Base-by-base conservation (phyloP, 1,140 invertebrate genomes). In the Drosophila arizonae region DNA sequence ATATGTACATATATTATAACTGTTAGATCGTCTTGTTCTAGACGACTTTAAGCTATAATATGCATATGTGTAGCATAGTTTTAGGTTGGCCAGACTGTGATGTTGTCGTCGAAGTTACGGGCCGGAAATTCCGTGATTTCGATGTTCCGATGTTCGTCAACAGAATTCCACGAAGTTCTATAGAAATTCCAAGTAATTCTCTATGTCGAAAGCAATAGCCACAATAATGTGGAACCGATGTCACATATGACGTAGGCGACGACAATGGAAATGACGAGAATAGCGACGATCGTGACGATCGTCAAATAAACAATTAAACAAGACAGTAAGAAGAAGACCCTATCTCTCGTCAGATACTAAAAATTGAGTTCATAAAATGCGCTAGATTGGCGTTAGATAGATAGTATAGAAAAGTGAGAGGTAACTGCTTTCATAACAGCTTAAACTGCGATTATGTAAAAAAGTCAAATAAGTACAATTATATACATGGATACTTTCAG, bases 91-190 rank as follows among this genome's bases (percentile, higher is more conserved):
- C 33, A 9, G 1, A 33, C 33, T 33, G 28, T 0, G 21, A 21
- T 21, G 17, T 10, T 33, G 28, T 11, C 15, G 30, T 4, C n/a
- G 36, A 26, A 36, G 21, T 50, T 41, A 13, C n/a, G 8, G 10
- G 6, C 52, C 72, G 65, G 70, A 72, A 67, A 72, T 72, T 41
- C 51, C 45, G 28, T 15, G 2, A 3, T 30, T 30, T 24, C 21
- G 21, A 2, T 24, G 21, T 24, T 26, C n/a, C 13, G 9, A 36
- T 39, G 9, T 21, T 15, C 43, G 43, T 13, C 51, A 30, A 24
- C 45, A 33, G 4, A 24, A 21, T 77, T 77, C 75, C 43, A 11
- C 8, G 75, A 77, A 77, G 61, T 69, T 51, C 4, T 1, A 65
- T 51, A 36, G 4, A 17, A 74, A 43, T 77, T 74, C 75, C 24